Base-by-base conservation (phyloP, 2,888 invertebrate genomes). In the Torymus aiolomorphi region DNA sequence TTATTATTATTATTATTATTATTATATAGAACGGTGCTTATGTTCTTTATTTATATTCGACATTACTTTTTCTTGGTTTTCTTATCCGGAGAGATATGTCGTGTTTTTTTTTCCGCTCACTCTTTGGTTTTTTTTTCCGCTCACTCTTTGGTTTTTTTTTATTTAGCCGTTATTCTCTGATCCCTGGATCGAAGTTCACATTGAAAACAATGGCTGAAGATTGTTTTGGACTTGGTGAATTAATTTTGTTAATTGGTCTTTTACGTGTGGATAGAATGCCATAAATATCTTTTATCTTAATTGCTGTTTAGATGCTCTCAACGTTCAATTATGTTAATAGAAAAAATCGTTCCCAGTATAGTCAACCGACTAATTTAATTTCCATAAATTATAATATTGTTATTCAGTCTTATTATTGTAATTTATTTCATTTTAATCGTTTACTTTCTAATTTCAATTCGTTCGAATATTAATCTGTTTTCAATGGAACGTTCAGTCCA, bases 1-100 rank as follows among this genome's bases (percentile, higher is more conserved):
- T 42, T 70, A 72, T 62, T 63, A 78, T 61, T 70, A 76, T 61
- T 57, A 42, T 62, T 51, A 72, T 61, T 61, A 80, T 72, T 49
- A 73, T 42, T 70, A 72, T 62, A 71, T 67, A 78, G 76, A 78
- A 62, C 62, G 67, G 76, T 76, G 76, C 78, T 77, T 77, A 71
- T 78, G 72, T 59, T 76, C 70, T 61, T 56, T 66, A 42, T 8
- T 42, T 42, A 42, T 42, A 42, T 42, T 42, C 42, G 42, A 42
- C 8, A 42, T 42, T 42, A 42, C 42, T 42, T n/a, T 59, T 62
- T 62, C 56, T 66, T 59, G 61, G n/a, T 31, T 65, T 71, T 54
- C 31, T 57, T 31, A 71, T 31, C 62, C 71, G 14, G 52, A 65
- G 57, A 81, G 16, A 59, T 70, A 49, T 61, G 20, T 62, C 49